These are phyloP conservation scores for Brachypalpus laphriformis DNA, from an alignment of 2,888 invertebrate species.

Conservation along the genomic window DNA sequence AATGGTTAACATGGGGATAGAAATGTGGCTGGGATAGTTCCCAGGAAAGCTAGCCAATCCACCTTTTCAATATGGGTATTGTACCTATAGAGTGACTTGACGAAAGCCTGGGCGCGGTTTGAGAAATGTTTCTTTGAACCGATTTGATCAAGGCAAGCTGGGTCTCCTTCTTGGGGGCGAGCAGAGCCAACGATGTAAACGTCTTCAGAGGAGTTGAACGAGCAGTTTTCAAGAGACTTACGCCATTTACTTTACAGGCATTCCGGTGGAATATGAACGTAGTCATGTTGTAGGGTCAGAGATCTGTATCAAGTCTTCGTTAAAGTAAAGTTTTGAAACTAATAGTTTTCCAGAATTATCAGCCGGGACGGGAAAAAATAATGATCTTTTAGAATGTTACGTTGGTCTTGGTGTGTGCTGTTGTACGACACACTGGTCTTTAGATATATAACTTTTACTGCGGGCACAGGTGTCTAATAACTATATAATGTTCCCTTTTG, in stretches of 20 bases:
- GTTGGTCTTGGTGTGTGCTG: too few species aligned
- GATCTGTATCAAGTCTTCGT: not conserved
- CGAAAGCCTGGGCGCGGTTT: constrained; percentile 78
- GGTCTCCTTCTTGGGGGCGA: constrained; percentile 69
- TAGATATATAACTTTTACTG: too few species aligned
- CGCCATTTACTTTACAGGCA: constrained; percentile 77
- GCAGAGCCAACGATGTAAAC: constrained; percentile 77
- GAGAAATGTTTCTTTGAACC: constrained; percentile 77
- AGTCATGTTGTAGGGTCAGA: constrained; percentile 76
- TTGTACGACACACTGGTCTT: too few species aligned
- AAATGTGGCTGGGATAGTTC: constrained; percentile 88
- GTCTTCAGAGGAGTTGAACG: constrained; percentile 78
- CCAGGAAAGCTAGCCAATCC: constrained; percentile 87
- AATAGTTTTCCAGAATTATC: not conserved
- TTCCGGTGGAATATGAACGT: constrained; percentile 78
- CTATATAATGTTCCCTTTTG: too few species aligned
- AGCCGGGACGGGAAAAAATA: constrained; percentile 6
- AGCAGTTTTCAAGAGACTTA: constrained; percentile 76
- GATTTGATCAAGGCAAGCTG: constrained; percentile 76
- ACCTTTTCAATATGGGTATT: constrained; percentile 89
- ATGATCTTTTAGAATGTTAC: too few species aligned
- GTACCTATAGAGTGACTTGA: constrained; percentile 92
- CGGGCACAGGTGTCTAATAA: too few species aligned
- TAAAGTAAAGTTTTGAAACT: not conserved
- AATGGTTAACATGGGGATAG: constrained; percentile 86